A percentile compares a stretch with the other conserved stretches of the same genome.
Evolutionary conservation across 2,888 invertebrate genomes (phyloP).

Genomic region (Urechis unicinctus): DNA sequence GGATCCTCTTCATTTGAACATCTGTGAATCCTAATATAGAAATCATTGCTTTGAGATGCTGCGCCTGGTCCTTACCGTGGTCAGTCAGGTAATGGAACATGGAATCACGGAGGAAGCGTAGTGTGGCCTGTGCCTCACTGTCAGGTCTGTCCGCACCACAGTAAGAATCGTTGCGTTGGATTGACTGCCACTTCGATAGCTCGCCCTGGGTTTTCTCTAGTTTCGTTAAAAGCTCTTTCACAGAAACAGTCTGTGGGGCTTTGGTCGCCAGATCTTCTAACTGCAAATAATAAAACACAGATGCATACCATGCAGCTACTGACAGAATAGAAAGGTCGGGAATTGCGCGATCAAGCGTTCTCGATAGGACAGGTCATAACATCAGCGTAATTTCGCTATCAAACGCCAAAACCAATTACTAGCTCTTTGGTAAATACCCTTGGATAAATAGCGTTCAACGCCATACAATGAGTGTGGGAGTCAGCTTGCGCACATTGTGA

Average conservation of each 20-base stretch:
- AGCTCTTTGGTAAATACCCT: no score
- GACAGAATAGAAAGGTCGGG: no score
- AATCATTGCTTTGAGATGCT: constrained; percentile 39
- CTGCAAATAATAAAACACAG: constrained; percentile 27
- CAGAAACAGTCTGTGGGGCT: constrained; percentile 24
- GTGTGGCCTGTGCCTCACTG: constrained; percentile 35
- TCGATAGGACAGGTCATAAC: neutral
- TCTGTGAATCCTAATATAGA: constrained; percentile 37
- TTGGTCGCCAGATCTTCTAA: constrained; percentile 29
- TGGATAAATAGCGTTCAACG: no score
- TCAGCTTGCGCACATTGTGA: no score
- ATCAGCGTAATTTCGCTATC: no score
- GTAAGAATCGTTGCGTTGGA: constrained; percentile 34
- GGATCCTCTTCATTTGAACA: constrained; percentile 32
- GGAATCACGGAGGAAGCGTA: constrained; percentile 38
- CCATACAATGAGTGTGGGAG: no score
- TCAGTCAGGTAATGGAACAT: constrained; percentile 40
- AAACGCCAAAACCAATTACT: no score
- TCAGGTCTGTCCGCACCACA: constrained; percentile 30
- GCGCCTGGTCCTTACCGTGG: constrained; percentile 22
- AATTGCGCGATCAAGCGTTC: neutral
- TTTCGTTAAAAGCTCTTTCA: constrained; percentile 35
- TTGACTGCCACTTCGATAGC: constrained; percentile 41
- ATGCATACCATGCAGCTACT: no score
- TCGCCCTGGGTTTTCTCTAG: constrained; percentile 36